These are phyloP conservation scores for Odocoileus hemionus DNA, from an alignment of 2,113 vertebrate species.

Conservation along the genomic window DNA sequence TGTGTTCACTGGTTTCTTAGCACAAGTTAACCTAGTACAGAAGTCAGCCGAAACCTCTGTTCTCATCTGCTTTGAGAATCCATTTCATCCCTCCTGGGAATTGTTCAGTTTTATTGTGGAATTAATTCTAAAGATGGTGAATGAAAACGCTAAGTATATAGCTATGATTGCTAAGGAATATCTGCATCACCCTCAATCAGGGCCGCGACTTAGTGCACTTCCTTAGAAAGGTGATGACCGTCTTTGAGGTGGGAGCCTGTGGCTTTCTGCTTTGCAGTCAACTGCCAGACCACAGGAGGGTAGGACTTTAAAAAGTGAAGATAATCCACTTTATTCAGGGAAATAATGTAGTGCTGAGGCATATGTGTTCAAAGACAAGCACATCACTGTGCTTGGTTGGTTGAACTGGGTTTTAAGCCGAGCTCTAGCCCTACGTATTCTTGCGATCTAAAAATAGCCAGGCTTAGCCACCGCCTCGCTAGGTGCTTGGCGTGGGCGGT, in stretches of 20 bases:
- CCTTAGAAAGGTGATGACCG: slow-evolving; percentile 39
- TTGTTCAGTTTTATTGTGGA: slow-evolving; percentile 21
- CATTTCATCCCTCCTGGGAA: not conserved
- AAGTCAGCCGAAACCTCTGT: slow-evolving; percentile 3
- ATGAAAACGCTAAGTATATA: not conserved
- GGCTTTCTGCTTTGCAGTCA: slow-evolving; percentile 40
- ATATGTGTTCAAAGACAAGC: slow-evolving; percentile 38
- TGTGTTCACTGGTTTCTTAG: not conserved
- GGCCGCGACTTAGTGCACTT: slow-evolving; percentile 12
- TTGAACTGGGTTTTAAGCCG: slow-evolving; percentile 5
- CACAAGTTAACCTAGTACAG: slow-evolving; percentile 35
- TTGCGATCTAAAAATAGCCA: slow-evolving; percentile 55
- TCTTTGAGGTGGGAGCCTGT: slow-evolving; percentile 29
- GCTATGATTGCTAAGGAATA: slow-evolving; percentile 18
- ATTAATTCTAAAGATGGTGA: slow-evolving; percentile 43
- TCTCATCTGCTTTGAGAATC: slow-evolving; percentile 9
- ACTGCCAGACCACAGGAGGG: not conserved
- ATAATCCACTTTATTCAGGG: slow-evolving; percentile 22
- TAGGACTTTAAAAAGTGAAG: slow-evolving; percentile 42
- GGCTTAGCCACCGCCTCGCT: not conserved
- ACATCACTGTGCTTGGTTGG: not conserved
- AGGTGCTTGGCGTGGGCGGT: slow-evolving; percentile 39
- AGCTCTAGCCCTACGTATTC: not conserved
- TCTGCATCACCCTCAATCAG: not conserved
- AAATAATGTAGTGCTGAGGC: slow-evolving; percentile 35